phyloP scores from a whole-genome alignment of 2,113 vertebrate genomes.

The Gopherus evgoodei region DNA sequence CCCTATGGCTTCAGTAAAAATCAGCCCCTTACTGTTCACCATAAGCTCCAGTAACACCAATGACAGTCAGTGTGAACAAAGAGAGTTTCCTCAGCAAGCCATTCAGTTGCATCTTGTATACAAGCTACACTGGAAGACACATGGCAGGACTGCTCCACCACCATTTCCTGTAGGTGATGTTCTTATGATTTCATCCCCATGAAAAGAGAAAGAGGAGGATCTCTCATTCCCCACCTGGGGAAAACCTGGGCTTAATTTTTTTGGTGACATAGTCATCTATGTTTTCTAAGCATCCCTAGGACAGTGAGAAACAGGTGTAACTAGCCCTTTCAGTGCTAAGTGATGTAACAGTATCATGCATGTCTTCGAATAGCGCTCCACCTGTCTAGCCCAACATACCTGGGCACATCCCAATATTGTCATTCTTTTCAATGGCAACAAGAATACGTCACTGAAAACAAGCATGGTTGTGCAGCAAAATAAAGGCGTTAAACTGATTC shows the following conservation, averaged over 20 bases:
- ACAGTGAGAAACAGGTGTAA: background rate
- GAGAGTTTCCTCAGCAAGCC: slow-evolving; percentile 17
- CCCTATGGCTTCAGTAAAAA: slow-evolving; percentile 20
- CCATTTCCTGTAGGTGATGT: slow-evolving; percentile 30
- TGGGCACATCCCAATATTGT: background rate
- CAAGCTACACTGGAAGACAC: slow-evolving; percentile 9
- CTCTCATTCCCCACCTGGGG: background rate
- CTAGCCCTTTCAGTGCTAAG: background rate
- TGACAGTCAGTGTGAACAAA: background rate
- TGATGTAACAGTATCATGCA: background rate
- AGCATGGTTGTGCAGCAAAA: background rate
- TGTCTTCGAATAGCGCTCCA: background rate
- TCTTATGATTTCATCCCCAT: background rate
- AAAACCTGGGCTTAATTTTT: background rate
- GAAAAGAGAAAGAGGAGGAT: slow-evolving; percentile 8
- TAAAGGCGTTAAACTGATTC: background rate
- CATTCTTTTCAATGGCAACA: background rate
- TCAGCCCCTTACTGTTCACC: background rate
- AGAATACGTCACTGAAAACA: background rate
- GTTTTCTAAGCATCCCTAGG: background rate
- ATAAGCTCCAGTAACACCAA: background rate
- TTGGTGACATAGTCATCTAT: background rate
- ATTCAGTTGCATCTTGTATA: slow-evolving; percentile 39
- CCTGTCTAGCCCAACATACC: background rate
- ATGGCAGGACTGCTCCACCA: background rate